Evolutionary conservation across 2,888 invertebrate genomes (phyloP).

Genomic region (Diabrotica balteata): DNA sequence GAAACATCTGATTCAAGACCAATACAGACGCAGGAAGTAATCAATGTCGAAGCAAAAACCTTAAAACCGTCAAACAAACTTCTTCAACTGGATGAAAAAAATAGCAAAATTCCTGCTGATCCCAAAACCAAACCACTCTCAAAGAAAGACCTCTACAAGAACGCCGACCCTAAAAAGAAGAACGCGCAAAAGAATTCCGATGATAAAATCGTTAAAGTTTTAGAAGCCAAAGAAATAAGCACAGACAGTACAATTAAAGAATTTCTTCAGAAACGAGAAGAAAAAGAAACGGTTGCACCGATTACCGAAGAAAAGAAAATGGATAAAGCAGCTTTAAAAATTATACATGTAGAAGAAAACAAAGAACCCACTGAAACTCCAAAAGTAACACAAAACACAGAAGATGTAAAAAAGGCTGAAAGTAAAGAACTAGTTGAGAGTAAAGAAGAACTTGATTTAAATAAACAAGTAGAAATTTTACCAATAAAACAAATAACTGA

Average conservation of each 20-base stretch:
- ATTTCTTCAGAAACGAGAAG: not conserved
- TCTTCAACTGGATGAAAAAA: constrained; percentile 25
- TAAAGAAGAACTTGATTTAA: constrained; percentile 21
- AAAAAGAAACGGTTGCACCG: constrained; percentile 7
- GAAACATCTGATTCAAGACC: constrained; percentile 50
- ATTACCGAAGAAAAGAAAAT: not conserved
- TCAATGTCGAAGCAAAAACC: constrained; percentile 27
- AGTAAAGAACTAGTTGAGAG: constrained; percentile 13
- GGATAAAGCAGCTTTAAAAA: constrained; percentile 1
- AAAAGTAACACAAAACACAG: not conserved
- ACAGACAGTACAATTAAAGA: too few relatives aligned
- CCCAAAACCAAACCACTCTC: constrained; percentile 45
- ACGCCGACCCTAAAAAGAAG: constrained; percentile 41
- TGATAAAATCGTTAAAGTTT: not conserved
- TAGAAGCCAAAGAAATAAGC: not conserved
- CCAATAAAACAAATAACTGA: constrained; percentile 8
- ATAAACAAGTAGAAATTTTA: constrained; percentile 17
- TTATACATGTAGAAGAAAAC: not conserved
- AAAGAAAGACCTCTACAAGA: constrained; percentile 43
- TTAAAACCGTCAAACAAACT: constrained; percentile 30
- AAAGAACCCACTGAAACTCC: not conserved
- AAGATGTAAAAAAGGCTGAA: not conserved
- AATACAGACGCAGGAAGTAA: constrained; percentile 32
- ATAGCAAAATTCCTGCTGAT: constrained; percentile 19
- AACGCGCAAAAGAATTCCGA: constrained; percentile 11